A percentile compares a stretch with the other conserved stretches of the same genome.
Conservation (phyloP, 2,113 vertebrate genomes). For the Thalassoma bifasciatum region DNA sequence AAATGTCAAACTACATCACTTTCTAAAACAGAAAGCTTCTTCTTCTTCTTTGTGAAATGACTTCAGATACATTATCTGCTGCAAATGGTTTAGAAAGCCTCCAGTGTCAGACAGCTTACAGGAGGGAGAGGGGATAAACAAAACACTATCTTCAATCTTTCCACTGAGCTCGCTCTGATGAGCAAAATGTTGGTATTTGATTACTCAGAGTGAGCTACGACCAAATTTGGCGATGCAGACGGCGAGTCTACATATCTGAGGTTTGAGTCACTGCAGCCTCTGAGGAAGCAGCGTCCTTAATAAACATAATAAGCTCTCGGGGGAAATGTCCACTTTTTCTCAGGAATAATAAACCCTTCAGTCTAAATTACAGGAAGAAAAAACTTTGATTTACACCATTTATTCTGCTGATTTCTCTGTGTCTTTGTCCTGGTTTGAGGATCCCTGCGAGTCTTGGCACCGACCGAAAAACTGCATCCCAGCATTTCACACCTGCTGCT, state of each 20-base stretch:
- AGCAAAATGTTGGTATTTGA: constrained; percentile 38
- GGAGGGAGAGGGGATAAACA: constrained; percentile 41
- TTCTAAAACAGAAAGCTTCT: not conserved
- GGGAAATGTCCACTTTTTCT: not conserved
- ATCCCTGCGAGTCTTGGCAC: too few species aligned
- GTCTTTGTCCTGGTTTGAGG: not conserved
- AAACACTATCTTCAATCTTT: constrained; percentile 34
- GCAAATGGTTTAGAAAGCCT: constrained; percentile 8
- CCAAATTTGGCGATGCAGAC: constrained; percentile 66
- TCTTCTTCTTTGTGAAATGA: not conserved
- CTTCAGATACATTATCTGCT: constrained; percentile 2
- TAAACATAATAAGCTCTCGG: not conserved
- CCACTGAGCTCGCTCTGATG: constrained; percentile 26
- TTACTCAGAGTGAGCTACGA: constrained; percentile 30
- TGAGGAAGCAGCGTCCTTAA: constrained; percentile 4
- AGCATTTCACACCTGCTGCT: not conserved
- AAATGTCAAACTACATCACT: not conserved
- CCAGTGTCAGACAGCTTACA: too few species aligned
- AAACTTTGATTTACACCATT: not conserved
- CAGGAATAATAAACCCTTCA: not conserved
- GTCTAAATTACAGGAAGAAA: not conserved
- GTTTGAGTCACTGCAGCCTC: constrained; percentile 62
- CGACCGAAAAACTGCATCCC: not conserved
- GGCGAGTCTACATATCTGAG: constrained; percentile 50
- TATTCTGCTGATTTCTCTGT: not conserved